Evolutionary conservation across 1,140 invertebrate genomes (phyloP), one percentile per base, ranked within the genome.

Genomic region (Aphaenogaster rudis): DNA sequence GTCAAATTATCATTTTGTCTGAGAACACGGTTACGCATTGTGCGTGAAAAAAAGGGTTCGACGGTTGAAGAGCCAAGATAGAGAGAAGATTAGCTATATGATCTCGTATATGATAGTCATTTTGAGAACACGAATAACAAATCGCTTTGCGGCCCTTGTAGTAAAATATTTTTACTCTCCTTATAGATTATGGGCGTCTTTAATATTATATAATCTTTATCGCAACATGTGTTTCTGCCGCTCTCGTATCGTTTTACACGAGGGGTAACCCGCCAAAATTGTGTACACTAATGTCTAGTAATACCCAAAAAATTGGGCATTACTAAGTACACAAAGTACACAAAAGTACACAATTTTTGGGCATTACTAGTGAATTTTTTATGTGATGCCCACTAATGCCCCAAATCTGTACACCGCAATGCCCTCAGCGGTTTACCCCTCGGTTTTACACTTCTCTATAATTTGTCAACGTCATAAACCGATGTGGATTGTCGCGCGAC

Each of bases 1-100:
- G 54, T 84, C 42, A 48, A 84, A 84, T 84, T 84, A 84, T 84
- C 80, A 76, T 82, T 74, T 82, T 74, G 67, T 76, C 33, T 76
- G 54, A 50, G 80, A 61, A 48, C 52, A 11, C 28, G 17, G 21
- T 61, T 45, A n/a, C 71, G 69, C 11, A n/a, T 17, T 36, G n/a
- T 11, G n/a, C 33, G 33, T n/a, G 6, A 50, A 39, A 7, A 74
- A n/a, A 59, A 72, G 42, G 45, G 28, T 33, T 45, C 5, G 61
- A 4, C 66, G 57, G 57, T 81, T 48, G 69, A 21, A n/a, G 45
- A 39, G 9, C 3, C 42, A 17, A 48, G 54, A 28, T 80, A 48
- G 74, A 28, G 28, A 28, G 28, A 50, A 63, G 21, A 42, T 64
- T 54, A 69, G 21, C 52, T 67, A 28, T n/a, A 39, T 28, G 28